Evolutionary conservation across 1,140 invertebrate species (phyloP), one percentile per base, ranked within the genome.

Genomic region (Diachasmimorpha longicaudata): DNA sequence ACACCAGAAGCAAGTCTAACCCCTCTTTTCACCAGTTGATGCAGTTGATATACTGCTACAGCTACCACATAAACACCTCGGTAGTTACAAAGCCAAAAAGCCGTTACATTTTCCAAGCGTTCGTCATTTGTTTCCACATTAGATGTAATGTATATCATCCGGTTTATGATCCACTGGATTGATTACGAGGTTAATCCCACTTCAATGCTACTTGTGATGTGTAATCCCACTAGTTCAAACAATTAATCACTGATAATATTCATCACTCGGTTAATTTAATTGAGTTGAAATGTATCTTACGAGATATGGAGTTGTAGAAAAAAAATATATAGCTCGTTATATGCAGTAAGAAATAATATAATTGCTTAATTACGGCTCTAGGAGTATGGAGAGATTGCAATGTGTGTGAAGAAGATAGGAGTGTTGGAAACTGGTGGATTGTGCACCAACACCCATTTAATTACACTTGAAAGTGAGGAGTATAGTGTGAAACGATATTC

Each of bases 161-260:
- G 19, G 58, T 25, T 63, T 63, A 25, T 63, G 19, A 63, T 63
- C 58, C 2, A 19, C n/a, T 52, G 39, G 39, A 42, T 42, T 42
- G 39, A 42, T 42, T 11, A 42, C 39, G 39, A 42, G 39, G 39
- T 42, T 42, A 42, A 42, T 42, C 39, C 39, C 39, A 52, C 48
- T 52, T n/a, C 16, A 52, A 52, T 19, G 48, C 48, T 52, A 52
- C 48, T 52, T n/a, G 48, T 16, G 19, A 63, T 3, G 58, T 25
- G 23, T 25, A 63, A 63, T 31, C 58, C 23, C 58, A 3, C 11
- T 63, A 23, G n/a, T n/a, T 63, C 4, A 23, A 63, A 63, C 58
- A 63, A 63, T 63, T 63, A 63, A 63, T 63, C 58, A 63, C 58
- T 63, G 58, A 63, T 63, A 63, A 63, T 63, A 63, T 63, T 63